phyloP scores from a whole-genome alignment of 2,113 vertebrate species.

The Oxyura jamaicensis region DNA sequence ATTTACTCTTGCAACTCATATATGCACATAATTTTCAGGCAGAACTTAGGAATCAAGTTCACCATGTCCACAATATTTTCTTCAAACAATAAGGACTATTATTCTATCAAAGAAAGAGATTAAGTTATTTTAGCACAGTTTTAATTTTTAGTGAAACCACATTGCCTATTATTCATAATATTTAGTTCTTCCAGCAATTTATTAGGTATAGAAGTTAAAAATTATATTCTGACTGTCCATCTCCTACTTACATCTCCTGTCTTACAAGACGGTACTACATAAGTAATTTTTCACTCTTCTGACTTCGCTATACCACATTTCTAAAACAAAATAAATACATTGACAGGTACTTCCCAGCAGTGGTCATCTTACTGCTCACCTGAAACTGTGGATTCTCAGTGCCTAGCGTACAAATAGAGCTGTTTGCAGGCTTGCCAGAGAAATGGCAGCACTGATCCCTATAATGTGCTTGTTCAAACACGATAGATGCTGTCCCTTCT shows the following conservation, averaged over 20 bases:
- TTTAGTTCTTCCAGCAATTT: not conserved
- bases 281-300: not conserved
- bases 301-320: not conserved
- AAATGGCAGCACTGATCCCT: not conserved
- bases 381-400: not conserved
- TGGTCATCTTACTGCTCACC: not conserved
- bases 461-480: not conserved
- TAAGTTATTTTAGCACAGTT: not conserved
- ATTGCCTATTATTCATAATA: not conserved
- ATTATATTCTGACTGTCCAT: not conserved
- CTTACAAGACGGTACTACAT: not conserved
- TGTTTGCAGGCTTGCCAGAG: not conserved
- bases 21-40: not conserved
- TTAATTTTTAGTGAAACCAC: not conserved
- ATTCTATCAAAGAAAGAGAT: not conserved
- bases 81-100: not conserved
- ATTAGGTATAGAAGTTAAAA: not conserved
- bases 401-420: not conserved
- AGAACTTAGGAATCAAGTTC: not conserved
- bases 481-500: not conserved
- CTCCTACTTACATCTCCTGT: not conserved
- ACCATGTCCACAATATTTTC: not conserved
- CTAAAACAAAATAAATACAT: slow-evolving; percentile 9
- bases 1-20: not conserved
- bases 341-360: slow-evolving; percentile 22